These are phyloP conservation scores for Setipinna tenuifilis DNA, from an alignment of 2,797 vertebrate genomes.

Conservation along the genomic window DNA sequence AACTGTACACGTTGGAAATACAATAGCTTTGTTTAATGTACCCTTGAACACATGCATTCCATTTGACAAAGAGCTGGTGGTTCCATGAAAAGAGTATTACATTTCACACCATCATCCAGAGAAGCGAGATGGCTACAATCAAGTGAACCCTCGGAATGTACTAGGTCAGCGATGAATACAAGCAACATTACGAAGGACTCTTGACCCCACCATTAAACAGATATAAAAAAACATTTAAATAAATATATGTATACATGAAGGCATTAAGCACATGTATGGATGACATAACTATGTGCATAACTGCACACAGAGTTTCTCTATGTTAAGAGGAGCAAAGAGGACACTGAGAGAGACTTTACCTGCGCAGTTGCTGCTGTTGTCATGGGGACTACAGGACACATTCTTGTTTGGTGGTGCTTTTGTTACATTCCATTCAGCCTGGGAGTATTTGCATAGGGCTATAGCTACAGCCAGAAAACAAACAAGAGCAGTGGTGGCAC, in stretches of 20 bases:
- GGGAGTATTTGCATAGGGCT: slow-evolving; percentile 73
- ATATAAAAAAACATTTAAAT: background rate
- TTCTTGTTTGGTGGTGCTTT: slow-evolving; percentile 61
- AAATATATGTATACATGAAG: background rate
- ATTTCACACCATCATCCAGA: background rate
- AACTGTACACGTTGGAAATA: background rate
- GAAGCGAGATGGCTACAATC: background rate
- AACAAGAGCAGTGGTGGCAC: slow-evolving; percentile 56
- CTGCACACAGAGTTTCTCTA: background rate
- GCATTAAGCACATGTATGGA: background rate
- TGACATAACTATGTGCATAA: background rate
- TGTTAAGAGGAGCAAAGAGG: background rate
- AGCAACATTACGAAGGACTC: background rate
- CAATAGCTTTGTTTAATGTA: background rate
- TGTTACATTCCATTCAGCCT: slow-evolving; percentile 74
- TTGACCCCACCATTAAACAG: background rate
- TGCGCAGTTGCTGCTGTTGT: slow-evolving; percentile 76
- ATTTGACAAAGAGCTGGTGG: background rate
- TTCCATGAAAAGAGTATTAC: background rate
- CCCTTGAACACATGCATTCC: background rate
- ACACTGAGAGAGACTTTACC: slow-evolving; percentile 61
- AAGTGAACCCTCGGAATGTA: background rate
- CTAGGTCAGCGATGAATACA: background rate
- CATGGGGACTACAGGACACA: slow-evolving; percentile 68
- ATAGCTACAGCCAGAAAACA: slow-evolving; percentile 70